These are phyloP conservation scores for Oscheius onirici DNA, from an alignment of 2,888 invertebrate species.

Conservation along the genomic window DNA sequence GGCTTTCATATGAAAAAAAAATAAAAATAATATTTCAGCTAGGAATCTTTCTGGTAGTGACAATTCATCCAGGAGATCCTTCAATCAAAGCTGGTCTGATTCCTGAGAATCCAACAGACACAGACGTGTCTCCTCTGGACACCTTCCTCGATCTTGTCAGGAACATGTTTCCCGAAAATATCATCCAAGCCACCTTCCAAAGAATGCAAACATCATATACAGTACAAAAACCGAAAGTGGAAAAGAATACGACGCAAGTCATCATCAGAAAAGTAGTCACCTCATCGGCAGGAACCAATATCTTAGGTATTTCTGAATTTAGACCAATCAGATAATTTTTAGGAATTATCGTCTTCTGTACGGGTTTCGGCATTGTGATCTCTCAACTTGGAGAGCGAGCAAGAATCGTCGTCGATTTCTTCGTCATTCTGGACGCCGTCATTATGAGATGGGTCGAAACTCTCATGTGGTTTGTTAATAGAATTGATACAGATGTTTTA, in stretches of 20 bases:
- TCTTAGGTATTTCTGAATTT: conserved; percentile 75
- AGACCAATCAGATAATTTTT: conserved; percentile 67
- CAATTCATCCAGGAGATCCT: conserved; percentile 79
- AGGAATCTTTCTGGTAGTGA: conserved; percentile 78
- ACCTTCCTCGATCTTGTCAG: conserved; percentile 88
- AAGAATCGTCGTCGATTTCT: conserved; percentile 80
- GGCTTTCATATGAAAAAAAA: background rate
- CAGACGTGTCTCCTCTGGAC: conserved; percentile 77
- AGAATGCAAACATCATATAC: conserved; percentile 70
- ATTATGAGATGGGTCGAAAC: conserved; percentile 79
- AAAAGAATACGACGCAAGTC: conserved; percentile 40
- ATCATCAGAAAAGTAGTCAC: conserved; percentile 40
- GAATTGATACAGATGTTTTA: background rate
- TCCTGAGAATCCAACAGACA: conserved; percentile 52
- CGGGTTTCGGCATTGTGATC: conserved; percentile 89
- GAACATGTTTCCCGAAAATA: conserved; percentile 92
- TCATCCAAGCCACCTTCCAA: conserved; percentile 81
- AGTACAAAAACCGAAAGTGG: conserved; percentile 49
- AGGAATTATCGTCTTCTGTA: conserved; percentile 89
- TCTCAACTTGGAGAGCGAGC: conserved; percentile 80
- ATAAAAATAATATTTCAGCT: conserved; percentile 45
- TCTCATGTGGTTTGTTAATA: conserved; percentile 61
- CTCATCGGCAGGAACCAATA: conserved; percentile 75
- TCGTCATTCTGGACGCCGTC: conserved; percentile 87
- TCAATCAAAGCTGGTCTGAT: conserved; percentile 68